Conservation (phyloP, 1,140 invertebrate species). For the Heliconius hewitsoni region DNA sequence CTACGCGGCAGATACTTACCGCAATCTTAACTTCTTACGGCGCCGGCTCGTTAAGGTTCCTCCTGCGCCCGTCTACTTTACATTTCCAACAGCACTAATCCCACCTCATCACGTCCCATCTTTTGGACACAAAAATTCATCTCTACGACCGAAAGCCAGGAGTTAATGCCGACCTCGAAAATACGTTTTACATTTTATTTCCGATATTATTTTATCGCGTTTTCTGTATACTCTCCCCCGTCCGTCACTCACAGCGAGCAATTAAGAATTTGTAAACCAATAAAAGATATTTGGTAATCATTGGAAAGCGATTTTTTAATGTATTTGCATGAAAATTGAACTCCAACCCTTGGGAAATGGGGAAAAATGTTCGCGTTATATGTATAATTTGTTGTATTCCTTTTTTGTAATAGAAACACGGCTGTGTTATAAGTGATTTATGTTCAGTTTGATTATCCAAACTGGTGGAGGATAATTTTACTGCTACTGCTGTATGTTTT, state of each 20-base stretch:
- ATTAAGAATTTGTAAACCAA: constrained; percentile 4
- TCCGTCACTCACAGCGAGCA: background rate
- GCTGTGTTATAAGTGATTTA: background rate
- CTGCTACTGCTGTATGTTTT: background rate
- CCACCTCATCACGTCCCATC: constrained; percentile 13
- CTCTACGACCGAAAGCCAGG: background rate
- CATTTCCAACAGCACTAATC: constrained; percentile 16
- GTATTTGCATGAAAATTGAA: background rate
- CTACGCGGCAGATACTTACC: background rate
- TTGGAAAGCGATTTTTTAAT: background rate
- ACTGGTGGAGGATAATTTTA: background rate
- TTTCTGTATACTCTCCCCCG: background rate
- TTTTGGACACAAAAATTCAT: constrained; percentile 23
- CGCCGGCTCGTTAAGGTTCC: background rate
- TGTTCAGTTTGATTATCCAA: background rate
- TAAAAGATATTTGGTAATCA: constrained; percentile 3
- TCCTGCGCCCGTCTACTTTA: background rate
- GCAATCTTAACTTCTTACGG: background rate
- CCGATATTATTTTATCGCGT: background rate
- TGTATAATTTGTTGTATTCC: background rate
- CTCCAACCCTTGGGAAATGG: background rate
- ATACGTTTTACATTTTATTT: constrained; percentile 10
- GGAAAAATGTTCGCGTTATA: background rate
- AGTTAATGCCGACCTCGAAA: constrained; percentile 22
- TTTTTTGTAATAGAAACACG: background rate